phyloP scores from a whole-genome alignment of 2,113 vertebrate genomes.

The Crotalus tigris region DNA sequence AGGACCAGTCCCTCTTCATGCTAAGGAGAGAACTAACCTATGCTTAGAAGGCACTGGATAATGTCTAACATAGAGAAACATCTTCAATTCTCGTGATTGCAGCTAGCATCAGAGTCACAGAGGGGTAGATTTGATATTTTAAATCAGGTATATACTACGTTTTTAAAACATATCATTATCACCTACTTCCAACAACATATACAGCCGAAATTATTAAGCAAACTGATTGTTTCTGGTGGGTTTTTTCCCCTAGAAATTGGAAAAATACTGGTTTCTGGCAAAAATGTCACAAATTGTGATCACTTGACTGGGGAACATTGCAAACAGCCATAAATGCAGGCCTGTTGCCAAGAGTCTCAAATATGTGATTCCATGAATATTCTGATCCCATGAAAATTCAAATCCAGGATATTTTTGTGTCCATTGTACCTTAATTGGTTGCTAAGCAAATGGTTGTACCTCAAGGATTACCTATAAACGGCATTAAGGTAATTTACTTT shows the following conservation, averaged over 20 bases:
- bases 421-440: background rate
- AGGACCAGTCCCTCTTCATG: background rate
- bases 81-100: background rate
- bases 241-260: background rate
- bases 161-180: background rate
- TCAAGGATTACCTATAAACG: background rate
- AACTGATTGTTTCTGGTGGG: background rate
- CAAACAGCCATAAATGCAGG: background rate
- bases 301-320: background rate
- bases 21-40: background rate
- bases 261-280: background rate
- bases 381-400: background rate
- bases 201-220: background rate
- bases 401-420: background rate
- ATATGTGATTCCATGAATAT: background rate
- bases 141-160: background rate
- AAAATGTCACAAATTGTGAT: background rate
- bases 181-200: background rate
- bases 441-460: background rate
- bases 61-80: background rate
- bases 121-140: background rate
- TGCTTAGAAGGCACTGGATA: background rate
- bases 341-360: background rate
- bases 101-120: background rate
- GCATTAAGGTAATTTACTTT: background rate